Evolutionary conservation across 2,113 vertebrate species (phyloP), one percentile per base, ranked within the genome.

Genomic region (Cyprinus carpio): DNA sequence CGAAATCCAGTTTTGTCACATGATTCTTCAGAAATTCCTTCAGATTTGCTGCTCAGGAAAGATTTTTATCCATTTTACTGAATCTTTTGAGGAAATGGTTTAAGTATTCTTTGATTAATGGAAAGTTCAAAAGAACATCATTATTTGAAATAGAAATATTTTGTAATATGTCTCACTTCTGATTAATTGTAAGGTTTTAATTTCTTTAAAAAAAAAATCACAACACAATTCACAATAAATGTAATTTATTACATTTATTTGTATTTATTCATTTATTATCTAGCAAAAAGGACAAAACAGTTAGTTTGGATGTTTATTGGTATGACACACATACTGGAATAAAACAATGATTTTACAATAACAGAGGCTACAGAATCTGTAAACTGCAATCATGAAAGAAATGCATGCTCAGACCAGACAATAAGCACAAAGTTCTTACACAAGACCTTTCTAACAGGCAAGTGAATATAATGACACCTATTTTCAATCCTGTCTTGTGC

Each of bases 241-340:
- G 9, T 9, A n/a, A 58, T 60, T 18, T 1, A 25, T 10, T 9
- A 3, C 0, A 60, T 27, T 15, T 15, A 31, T 51, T 51, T 51
- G 0, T 15, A 31, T 51, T 51, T 51, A 3, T 51, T 51, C 4
- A 51, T 51, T 51, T 49, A 49, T 49, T 15, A 4, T 49, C 12
- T 43, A 25, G 6, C 15, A 23, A 58, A 77, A 31, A 34, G 4
- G n/a, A 62, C 37, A 62, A 37, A 37, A 37, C 20, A 40, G 16
- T 18, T 43, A 58, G 13, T 80, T 79, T 43, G 23, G 2, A 43
- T 82, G 15, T 82, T 75, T 72, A 85, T 82, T 72, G 18, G 20
- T 25, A 64, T 46, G 1, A 18, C 23, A 64, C n/a, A 60, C 13
- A 40, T 40, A 40, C 37, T 40, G 6, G 5, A 40, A 40, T 16